Percentiles rank a stretch among this genome's conserved stretches.
Conservation (phyloP, 1,140 invertebrate species). For the Triops longicaudatus region DNA sequence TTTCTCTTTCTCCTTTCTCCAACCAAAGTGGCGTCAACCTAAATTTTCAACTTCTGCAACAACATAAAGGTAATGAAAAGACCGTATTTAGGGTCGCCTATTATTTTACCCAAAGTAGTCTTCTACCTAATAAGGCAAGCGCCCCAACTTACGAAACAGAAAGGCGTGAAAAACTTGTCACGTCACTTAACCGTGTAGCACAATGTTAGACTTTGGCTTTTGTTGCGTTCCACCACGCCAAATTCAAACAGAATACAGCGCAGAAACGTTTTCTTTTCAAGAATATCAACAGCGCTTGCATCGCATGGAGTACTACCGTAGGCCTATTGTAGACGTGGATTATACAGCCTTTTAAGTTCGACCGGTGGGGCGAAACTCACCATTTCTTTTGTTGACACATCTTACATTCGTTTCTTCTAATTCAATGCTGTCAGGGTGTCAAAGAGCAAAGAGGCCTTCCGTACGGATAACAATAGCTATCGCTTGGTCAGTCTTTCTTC, state of each 20-base stretch:
- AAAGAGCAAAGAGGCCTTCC: slow-evolving; percentile 1
- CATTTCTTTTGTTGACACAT: background rate
- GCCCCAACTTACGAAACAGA: background rate
- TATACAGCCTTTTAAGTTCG: background rate
- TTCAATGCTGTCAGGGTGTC: background rate
- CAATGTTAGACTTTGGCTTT: no score
- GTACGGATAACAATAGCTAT: background rate
- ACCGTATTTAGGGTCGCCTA: no score
- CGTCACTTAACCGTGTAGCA: background rate
- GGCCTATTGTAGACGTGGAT: background rate
- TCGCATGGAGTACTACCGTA: no score
- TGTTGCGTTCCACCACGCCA: no score
- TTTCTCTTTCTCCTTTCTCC: background rate
- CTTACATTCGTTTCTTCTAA: background rate
- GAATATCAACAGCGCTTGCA: no score
- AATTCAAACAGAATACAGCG: no score
- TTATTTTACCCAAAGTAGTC: background rate
- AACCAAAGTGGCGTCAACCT: background rate
- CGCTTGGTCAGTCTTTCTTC: background rate
- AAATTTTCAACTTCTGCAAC: background rate
- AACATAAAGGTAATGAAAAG: background rate
- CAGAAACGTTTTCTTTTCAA: no score
- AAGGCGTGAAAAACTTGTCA: background rate
- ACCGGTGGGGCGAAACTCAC: background rate
- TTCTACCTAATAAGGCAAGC: background rate